A percentile compares a stretch with the other conserved stretches of the same genome.
These are phyloP conservation scores for Arremon brunneinucha DNA, from an alignment of 2,797 vertebrate genomes.

Conservation along the genomic window DNA sequence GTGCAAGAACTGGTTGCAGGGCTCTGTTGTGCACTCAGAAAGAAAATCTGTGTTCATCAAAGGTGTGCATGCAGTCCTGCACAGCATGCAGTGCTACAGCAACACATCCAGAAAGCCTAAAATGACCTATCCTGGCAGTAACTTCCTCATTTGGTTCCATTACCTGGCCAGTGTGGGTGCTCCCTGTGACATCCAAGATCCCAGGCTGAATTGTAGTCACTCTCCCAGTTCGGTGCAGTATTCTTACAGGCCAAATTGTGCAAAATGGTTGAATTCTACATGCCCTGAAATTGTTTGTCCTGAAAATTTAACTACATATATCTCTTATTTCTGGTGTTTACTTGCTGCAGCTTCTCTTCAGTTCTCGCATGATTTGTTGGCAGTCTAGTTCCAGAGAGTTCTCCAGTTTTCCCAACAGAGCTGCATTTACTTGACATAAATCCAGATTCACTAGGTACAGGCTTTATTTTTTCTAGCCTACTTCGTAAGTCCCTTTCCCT, in stretches of 20 bases:
- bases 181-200: background rate
- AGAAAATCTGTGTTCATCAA: background rate
- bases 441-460: background rate
- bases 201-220: background rate
- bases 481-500: background rate
- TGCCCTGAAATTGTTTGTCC: background rate
- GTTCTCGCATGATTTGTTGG: background rate
- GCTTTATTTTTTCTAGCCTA: background rate
- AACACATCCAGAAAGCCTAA: background rate
- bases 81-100: background rate
- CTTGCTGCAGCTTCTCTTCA: background rate
- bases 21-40: background rate
- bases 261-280: background rate
- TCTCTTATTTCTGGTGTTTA: background rate
- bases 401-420: background rate
- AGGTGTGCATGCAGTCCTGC: background rate
- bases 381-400: background rate
- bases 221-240: background rate
- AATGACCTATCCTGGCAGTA: background rate
- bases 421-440: background rate
- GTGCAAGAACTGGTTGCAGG: background rate
- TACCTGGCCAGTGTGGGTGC: background rate
- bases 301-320: background rate
- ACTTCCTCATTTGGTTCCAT: background rate
- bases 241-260: background rate